A percentile compares a stretch with the other conserved stretches of the same genome.
These are phyloP conservation scores for Molossus alvarezi DNA, from an alignment of 2,797 vertebrate species.

Conservation along the genomic window DNA sequence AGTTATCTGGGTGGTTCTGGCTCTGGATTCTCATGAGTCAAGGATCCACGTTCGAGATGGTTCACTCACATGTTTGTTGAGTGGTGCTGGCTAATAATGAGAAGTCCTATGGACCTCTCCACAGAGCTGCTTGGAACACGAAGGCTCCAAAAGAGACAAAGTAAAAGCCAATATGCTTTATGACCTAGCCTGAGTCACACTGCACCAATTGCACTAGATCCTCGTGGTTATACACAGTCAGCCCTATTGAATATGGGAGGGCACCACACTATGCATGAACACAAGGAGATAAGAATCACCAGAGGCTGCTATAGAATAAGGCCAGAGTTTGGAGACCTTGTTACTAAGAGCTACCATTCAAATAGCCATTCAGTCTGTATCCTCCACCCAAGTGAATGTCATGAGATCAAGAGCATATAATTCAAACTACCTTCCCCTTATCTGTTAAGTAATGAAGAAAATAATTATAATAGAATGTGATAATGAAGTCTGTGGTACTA, in stretches of 20 bases:
- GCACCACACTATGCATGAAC: background rate
- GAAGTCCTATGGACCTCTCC: background rate
- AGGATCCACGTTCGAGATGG: background rate
- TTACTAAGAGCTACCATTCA: background rate
- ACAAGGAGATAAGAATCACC: background rate
- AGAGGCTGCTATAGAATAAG: background rate
- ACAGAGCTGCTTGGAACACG: background rate
- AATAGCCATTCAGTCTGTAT: background rate
- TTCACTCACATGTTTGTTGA: background rate
- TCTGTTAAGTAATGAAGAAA: background rate
- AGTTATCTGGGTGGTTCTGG: background rate
- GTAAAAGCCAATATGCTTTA: background rate
- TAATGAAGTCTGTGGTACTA: background rate
- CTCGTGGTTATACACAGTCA: background rate
- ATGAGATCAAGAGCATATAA: background rate
- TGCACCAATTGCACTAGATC: background rate
- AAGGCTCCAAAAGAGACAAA: slow-evolving; percentile 1
- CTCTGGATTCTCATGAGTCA: background rate
- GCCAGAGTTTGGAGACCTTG: background rate
- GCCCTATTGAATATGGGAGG: background rate
- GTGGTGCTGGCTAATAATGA: background rate
- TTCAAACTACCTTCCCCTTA: background rate
- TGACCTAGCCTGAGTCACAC: background rate
- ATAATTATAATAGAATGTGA: background rate
- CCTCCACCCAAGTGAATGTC: background rate